Evolutionary conservation across 2,797 vertebrate species (phyloP).

Genomic region (Hapalemur alaotrensis): DNA sequence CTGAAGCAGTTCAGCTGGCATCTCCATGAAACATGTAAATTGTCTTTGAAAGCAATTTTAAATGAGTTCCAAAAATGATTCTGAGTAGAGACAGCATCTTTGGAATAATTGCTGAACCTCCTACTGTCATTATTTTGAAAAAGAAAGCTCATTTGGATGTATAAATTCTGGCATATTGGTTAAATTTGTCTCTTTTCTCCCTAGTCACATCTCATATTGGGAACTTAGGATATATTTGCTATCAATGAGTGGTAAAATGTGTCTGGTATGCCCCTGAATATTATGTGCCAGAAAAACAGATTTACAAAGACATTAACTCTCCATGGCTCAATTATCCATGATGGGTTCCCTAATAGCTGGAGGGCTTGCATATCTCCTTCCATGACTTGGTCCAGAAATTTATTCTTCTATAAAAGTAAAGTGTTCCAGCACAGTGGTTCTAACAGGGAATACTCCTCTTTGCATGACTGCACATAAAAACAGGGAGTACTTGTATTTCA

Average conservation of each 20-base stretch:
- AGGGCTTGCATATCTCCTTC: neutral
- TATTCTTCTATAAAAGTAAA: constrained; percentile 32
- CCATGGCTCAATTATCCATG: constrained; percentile 50
- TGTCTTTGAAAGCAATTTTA: constrained; percentile 40
- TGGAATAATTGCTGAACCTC: constrained; percentile 38
- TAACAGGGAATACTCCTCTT: neutral
- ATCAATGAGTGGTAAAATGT: constrained; percentile 45
- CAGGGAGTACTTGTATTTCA: neutral
- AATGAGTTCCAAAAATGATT: constrained; percentile 36
- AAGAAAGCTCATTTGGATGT: constrained; percentile 39
- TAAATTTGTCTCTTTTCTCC: constrained; percentile 56
- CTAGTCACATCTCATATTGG: constrained; percentile 43
- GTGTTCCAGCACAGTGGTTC: neutral
- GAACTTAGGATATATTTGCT: constrained; percentile 23
- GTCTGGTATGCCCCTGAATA: constrained; percentile 40
- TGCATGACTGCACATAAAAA: neutral
- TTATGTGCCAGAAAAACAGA: constrained; percentile 54
- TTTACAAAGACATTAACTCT: constrained; percentile 64
- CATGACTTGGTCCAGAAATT: constrained; percentile 1
- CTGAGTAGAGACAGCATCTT: constrained; percentile 42
- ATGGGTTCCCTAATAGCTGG: constrained; percentile 32
- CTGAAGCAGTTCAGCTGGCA: neutral
- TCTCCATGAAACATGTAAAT: neutral
- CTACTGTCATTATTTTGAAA: constrained; percentile 51
- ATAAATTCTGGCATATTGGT: constrained; percentile 47